Evolutionary conservation across 2,888 invertebrate genomes (phyloP).

Genomic region (Cataglyphis rosenhaueri): DNA sequence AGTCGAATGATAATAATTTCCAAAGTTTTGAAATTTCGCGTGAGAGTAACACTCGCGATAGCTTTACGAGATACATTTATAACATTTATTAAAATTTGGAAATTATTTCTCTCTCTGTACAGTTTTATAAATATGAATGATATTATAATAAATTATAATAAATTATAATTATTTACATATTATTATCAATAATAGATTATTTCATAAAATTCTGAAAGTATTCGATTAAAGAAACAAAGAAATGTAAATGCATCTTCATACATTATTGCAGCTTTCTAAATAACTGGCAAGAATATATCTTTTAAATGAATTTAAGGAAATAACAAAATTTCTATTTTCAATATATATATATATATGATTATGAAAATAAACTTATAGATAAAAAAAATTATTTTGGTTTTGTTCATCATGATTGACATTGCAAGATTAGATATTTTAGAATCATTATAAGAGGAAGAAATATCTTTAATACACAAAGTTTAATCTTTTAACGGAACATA

Average conservation of each 20-base stretch:
- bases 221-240: background rate
- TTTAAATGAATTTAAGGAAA: background rate
- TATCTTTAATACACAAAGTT: background rate
- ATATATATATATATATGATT: background rate
- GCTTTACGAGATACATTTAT: background rate
- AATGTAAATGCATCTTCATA: slow-evolving; percentile 25
- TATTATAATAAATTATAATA: background rate
- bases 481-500: background rate
- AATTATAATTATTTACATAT: slow-evolving; percentile 28
- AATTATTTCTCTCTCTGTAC: background rate
- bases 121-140: background rate
- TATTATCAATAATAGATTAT: background rate
- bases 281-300: background rate
- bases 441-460: background rate
- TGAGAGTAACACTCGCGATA: background rate
- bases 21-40: slow-evolving; percentile 1
- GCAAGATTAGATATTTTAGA: background rate
- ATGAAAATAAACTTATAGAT: background rate
- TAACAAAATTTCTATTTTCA: background rate
- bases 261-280: slow-evolving; percentile 1
- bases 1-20: slow-evolving; percentile 15
- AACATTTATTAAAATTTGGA: slow-evolving; percentile 3
- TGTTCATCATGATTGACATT: background rate
- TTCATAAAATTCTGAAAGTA: background rate
- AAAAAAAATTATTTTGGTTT: background rate